These are phyloP conservation scores for Colinus virginianus DNA, from an alignment of 2,113 vertebrate species.

Conservation along the genomic window DNA sequence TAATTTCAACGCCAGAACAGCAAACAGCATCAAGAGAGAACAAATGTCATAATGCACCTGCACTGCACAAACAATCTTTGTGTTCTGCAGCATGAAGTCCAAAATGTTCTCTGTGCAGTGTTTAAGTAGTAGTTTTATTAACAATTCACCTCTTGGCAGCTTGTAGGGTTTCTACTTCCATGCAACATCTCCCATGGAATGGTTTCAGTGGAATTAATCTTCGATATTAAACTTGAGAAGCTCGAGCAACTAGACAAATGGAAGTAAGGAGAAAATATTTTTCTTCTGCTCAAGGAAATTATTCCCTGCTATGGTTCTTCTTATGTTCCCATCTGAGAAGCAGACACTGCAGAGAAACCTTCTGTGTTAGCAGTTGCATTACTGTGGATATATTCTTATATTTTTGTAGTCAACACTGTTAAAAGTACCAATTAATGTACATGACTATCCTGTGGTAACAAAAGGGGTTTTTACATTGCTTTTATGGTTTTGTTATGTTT, in stretches of 20 bases:
- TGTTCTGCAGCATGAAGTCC: background rate
- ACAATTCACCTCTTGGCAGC: background rate
- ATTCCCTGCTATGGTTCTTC: background rate
- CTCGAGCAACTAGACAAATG: background rate
- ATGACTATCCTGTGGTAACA: background rate
- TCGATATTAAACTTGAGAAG: background rate
- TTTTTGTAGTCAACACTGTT: background rate
- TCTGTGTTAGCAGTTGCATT: background rate
- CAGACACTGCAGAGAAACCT: background rate
- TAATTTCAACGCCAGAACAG: background rate
- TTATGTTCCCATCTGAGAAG: background rate
- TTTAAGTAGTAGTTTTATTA: background rate
- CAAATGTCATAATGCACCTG: background rate
- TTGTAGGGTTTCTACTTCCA: background rate
- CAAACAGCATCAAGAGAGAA: background rate
- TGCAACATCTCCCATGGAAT: background rate
- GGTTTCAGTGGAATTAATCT: background rate
- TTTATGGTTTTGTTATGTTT: constrained; percentile 18
- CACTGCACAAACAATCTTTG: background rate
- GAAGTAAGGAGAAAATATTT: background rate
- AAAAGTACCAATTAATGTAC: constrained; percentile 25
- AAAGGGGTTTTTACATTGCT: background rate
- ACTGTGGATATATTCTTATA: background rate
- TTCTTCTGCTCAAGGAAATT: background rate
- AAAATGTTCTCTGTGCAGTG: background rate